Evolutionary conservation across 2,888 invertebrate species (phyloP).

Genomic region (Tuberolachnus salignus): DNA sequence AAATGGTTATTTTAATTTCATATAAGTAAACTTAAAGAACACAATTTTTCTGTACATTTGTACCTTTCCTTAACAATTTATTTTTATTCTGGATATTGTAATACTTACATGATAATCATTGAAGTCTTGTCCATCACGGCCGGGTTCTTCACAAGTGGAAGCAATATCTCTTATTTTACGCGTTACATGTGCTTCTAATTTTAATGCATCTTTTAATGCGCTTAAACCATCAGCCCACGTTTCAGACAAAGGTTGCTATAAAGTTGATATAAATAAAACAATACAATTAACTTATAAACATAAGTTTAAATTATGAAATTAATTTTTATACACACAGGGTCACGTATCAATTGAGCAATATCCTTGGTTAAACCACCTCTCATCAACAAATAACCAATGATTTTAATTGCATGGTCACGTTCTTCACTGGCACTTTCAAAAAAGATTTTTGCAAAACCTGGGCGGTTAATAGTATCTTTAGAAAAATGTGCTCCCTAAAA

Average conservation of each 20-base stretch:
- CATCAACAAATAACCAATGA: conserved; percentile 87
- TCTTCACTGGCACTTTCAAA: conserved; percentile 85
- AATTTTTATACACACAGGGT: conserved; percentile 61
- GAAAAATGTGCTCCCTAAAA: conserved; percentile 78
- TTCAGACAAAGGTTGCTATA: conserved; percentile 61
- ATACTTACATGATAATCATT: conserved; percentile 83
- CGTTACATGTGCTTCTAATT: conserved; percentile 80
- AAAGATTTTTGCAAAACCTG: conserved; percentile 87
- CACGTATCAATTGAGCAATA: conserved; percentile 68
- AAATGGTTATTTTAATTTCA: conserved; percentile 5
- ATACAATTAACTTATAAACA: background rate
- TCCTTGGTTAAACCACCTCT: conserved; percentile 76
- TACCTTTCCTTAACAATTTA: too few species aligned
- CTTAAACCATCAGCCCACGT: conserved; percentile 70
- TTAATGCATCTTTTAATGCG: conserved; percentile 78
- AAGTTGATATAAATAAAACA: conserved; percentile 42
- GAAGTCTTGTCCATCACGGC: conserved; percentile 62
- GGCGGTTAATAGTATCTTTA: conserved; percentile 76
- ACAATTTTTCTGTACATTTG: too few species aligned
- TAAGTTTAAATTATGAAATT: background rate
- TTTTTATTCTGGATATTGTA: too few species aligned
- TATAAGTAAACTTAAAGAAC: too few species aligned
- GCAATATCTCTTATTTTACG: conserved; percentile 76
- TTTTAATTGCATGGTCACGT: conserved; percentile 83
- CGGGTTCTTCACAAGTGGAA: conserved; percentile 70